Base-by-base conservation (phyloP, 2,888 invertebrate species). In the Hirtodrosophila duncani region DNA sequence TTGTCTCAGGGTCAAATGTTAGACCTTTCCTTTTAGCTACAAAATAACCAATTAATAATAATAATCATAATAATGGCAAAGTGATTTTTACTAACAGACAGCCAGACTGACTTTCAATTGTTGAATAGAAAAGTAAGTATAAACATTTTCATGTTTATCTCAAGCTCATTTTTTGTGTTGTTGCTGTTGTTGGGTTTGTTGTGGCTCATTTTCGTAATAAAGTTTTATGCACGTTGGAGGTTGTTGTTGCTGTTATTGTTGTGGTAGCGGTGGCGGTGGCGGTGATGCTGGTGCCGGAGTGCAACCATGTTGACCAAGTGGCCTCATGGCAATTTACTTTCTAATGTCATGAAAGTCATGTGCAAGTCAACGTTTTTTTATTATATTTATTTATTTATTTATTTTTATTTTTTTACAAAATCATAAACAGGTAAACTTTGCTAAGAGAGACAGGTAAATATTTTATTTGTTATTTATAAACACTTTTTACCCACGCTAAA, bases 311-410 rank as follows among this genome's bases (percentile, higher is more conserved):
- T 75, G 81, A 81, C 75, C 75, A 75, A 75, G 65, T 75, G 79
- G 75, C 75, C 75, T 81, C 48, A 70, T 74, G 71, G 75, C 81
- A 75, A 75, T 75, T 75, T 75, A 75, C 75, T 75, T 75, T 75
- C 75, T 75, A 75, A 75, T 75, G 81, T 74, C 75, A 81, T 39
- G 65, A 78, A 78, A 80, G 72, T 74, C 72, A 80, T 74, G 79
- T 74, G 75, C 67, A 75, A 74, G 66, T 65, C 72, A 72, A 79
- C 75, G 23, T 41, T 20, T 20, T 10, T 21, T 26, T 44, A 30
- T 45, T 43, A 51, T 69, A 50, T 46, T 34, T 45, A 43, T n/a
- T 43, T 44, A 56, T 51, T 46, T 31, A 33, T 30, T 30, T 21
- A 20, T 21, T 26, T 34, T 26, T 17, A 11, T 18, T 27, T 14